Conservation (phyloP, 2,888 invertebrate genomes). For the Rotaria socialis region DNA sequence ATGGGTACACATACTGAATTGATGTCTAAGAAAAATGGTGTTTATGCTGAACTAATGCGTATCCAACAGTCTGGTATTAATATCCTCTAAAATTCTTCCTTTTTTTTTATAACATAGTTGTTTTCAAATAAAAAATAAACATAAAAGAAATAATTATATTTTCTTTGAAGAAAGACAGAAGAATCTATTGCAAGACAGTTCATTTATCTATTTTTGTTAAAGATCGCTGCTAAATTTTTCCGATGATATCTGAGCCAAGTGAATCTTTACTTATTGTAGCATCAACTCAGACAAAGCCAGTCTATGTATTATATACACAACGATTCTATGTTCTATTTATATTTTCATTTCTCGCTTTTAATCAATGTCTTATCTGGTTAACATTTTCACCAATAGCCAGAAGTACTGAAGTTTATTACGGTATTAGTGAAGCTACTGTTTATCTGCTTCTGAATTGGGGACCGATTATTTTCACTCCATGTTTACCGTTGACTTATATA, state of each 20-base stretch:
- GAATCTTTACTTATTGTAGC: too few relatives aligned
- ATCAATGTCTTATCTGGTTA: constrained; percentile 7
- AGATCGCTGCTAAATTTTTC: too few relatives aligned
- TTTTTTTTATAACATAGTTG: too few relatives aligned
- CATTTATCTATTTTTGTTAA: too few relatives aligned
- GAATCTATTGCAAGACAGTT: too few relatives aligned
- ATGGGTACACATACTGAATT: neutral
- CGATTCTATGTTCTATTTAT: constrained; percentile 13
- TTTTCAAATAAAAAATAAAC: too few relatives aligned
- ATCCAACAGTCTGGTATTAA: neutral
- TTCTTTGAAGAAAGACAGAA: too few relatives aligned
- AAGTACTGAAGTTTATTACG: neutral
- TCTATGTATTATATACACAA: neutral
- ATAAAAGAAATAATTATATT: too few relatives aligned
- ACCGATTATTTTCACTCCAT: constrained; percentile 33
- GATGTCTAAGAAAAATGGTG: neutral
- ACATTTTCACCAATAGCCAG: constrained; percentile 23
- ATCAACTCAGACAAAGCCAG: neutral
- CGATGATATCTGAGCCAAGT: too few relatives aligned
- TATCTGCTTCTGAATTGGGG: constrained; percentile 17
- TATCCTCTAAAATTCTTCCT: neutral
- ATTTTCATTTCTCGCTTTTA: constrained; percentile 17
- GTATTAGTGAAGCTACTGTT: constrained; percentile 23
- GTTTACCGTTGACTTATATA: constrained; percentile 29
- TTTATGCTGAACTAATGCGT: constrained; percentile 19